phyloP scores from a whole-genome alignment of 2,113 vertebrate genomes.

The Equus przewalskii region DNA sequence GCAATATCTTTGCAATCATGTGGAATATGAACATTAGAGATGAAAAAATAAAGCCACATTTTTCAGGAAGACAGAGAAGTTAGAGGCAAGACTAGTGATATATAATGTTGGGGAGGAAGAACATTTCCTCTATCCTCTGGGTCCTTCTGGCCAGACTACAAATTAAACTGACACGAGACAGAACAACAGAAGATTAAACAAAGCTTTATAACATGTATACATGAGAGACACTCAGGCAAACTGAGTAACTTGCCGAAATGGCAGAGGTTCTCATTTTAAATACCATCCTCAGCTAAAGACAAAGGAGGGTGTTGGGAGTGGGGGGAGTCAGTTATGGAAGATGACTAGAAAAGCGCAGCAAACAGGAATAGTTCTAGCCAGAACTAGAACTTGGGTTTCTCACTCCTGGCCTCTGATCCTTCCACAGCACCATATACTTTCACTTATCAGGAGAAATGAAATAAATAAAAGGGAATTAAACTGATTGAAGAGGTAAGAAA shows the following conservation, averaged over 20 bases:
- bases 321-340: no score
- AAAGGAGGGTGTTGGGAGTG: no score
- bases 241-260: no score
- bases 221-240: no score
- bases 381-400: not conserved
- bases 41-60: not conserved
- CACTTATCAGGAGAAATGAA: not conserved
- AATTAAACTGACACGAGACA: no score
- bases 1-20: not conserved
- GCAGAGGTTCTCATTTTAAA: no score
- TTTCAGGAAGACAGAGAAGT: not conserved
- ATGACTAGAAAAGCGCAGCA: no score
- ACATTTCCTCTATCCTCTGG: no score
- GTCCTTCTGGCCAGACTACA: no score
- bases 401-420: not conserved
- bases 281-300: no score
- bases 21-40: not conserved
- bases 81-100: not conserved
- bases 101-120: not conserved
- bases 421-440: not conserved
- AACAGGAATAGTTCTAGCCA: not conserved
- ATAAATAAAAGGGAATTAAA: not conserved
- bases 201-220: no score
- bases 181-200: no score
- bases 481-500: not conserved